Percentiles rank a stretch among this genome's conserved stretches.
phyloP scores from a whole-genome alignment of 2,797 vertebrate species.

The Hybognathus amarus region DNA sequence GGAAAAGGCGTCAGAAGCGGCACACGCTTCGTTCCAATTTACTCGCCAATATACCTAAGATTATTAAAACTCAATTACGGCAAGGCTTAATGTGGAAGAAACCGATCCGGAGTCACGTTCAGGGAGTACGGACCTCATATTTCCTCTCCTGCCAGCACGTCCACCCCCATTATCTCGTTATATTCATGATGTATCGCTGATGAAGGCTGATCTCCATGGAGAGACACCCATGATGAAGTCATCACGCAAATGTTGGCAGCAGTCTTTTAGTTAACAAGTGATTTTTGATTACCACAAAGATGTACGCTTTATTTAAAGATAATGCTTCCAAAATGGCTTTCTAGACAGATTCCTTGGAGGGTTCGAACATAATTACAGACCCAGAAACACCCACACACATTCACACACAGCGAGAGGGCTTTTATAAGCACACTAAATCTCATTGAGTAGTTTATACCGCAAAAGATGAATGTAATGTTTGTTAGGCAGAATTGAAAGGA shows the following conservation, averaged over 20 bases:
- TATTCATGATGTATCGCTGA: conserved; percentile 46
- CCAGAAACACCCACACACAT: conserved; percentile 20
- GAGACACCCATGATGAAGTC: conserved; percentile 49
- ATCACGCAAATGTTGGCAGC: conserved; percentile 57
- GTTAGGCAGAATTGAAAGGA: conserved; percentile 26
- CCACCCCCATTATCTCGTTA: conserved; percentile 56
- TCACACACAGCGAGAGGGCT: conserved; percentile 20
- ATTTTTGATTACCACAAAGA: conserved; percentile 53
- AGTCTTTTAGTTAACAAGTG: conserved; percentile 54
- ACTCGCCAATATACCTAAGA: conserved; percentile 30
- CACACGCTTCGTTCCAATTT: conserved; percentile 40
- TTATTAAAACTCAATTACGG: conserved; percentile 54
- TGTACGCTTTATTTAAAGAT: conserved; percentile 51
- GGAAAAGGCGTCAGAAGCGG: background rate
- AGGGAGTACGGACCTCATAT: conserved; percentile 46
- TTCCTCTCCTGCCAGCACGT: conserved; percentile 37
- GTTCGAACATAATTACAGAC: conserved; percentile 46
- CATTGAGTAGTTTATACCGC: conserved; percentile 35
- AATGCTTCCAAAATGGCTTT: conserved; percentile 50
- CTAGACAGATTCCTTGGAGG: conserved; percentile 48
- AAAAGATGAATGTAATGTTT: conserved; percentile 37
- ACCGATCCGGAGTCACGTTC: conserved; percentile 47
- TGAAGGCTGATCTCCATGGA: conserved; percentile 42
- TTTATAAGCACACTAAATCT: conserved; percentile 31
- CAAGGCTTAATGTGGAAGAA: conserved; percentile 47